These are phyloP conservation scores for Unio delphinus DNA, from an alignment of 2,888 invertebrate genomes.

Conservation along the genomic window DNA sequence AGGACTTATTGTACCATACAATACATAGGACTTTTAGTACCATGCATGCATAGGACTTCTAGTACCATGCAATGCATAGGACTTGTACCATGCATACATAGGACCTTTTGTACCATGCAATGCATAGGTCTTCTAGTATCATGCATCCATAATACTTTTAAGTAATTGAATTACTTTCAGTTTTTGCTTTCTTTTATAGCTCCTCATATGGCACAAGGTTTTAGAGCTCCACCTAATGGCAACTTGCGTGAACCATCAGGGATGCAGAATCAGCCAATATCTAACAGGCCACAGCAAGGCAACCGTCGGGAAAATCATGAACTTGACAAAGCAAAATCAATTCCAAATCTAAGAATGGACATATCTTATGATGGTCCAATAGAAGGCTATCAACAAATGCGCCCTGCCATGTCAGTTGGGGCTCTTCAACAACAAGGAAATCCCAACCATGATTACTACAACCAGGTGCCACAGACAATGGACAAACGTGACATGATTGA, in stretches of 20 bases:
- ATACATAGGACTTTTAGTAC: no score
- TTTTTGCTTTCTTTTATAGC: conserved; percentile 20
- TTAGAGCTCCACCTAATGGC: conserved; percentile 39
- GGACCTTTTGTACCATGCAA: no score
- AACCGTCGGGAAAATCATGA: conserved; percentile 29
- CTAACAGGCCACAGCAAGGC: conserved; percentile 5
- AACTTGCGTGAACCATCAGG: conserved; percentile 24
- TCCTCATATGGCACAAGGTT: conserved; percentile 21
- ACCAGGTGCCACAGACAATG: conserved; percentile 34
- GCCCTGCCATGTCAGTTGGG: conserved; percentile 57
- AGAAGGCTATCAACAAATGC: conserved; percentile 32
- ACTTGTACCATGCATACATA: no score
- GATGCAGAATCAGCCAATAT: no score
- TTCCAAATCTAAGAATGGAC: conserved; percentile 57
- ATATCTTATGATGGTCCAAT: conserved; percentile 51
- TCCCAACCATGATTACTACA: conserved; percentile 38
- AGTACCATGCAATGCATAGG: no score
- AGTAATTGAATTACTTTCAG: neutral
- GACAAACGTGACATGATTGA: conserved; percentile 23
- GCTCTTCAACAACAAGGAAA: conserved; percentile 40
- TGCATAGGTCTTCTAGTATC: no score
- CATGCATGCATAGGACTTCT: no score
- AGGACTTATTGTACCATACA: neutral
- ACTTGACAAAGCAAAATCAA: conserved; percentile 59
- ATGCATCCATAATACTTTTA: neutral